Percentiles rank a stretch among this genome's conserved stretches.
Evolutionary conservation across 2,888 invertebrate genomes (phyloP).

Genomic region (Lasioglossum figueresi): DNA sequence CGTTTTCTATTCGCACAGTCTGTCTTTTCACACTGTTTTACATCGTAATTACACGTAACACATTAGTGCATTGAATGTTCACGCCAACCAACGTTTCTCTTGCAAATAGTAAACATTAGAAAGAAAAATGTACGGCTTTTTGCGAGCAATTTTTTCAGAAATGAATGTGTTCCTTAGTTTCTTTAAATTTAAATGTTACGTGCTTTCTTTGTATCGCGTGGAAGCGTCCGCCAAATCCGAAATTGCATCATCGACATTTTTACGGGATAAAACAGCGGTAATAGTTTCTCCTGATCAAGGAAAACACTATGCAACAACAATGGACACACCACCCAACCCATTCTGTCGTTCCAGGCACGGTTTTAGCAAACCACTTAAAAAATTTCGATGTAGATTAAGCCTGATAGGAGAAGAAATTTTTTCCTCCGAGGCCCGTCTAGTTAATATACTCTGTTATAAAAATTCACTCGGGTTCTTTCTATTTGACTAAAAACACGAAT

Average conservation of each 20-base stretch:
- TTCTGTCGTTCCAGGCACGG: background rate
- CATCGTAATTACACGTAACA: too few relatives aligned
- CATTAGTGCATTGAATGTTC: too few relatives aligned
- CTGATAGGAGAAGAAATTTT: background rate
- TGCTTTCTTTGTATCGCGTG: too few relatives aligned
- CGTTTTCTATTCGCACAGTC: too few relatives aligned
- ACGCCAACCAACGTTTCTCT: too few relatives aligned
- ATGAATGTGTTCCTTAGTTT: too few relatives aligned
- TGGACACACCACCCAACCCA: background rate
- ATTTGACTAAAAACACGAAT: background rate
- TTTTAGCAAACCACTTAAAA: background rate
- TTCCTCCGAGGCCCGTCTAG: background rate
- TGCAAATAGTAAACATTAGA: too few relatives aligned
- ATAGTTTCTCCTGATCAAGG: background rate
- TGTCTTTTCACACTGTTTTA: too few relatives aligned
- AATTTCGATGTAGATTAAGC: background rate
- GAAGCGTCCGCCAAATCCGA: too few relatives aligned
- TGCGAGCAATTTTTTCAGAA: too few relatives aligned
- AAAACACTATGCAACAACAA: background rate
- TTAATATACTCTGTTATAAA: background rate
- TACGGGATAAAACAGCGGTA: background rate
- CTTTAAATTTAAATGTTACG: rapidly evolving
- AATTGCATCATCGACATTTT: background rate
- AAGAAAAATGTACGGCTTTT: too few relatives aligned
- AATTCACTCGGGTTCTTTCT: background rate